A percentile compares a stretch with the other conserved stretches of the same genome.
These are phyloP conservation scores for Halichoerus grypus DNA, from an alignment of 2,113 vertebrate species.

Conservation along the genomic window DNA sequence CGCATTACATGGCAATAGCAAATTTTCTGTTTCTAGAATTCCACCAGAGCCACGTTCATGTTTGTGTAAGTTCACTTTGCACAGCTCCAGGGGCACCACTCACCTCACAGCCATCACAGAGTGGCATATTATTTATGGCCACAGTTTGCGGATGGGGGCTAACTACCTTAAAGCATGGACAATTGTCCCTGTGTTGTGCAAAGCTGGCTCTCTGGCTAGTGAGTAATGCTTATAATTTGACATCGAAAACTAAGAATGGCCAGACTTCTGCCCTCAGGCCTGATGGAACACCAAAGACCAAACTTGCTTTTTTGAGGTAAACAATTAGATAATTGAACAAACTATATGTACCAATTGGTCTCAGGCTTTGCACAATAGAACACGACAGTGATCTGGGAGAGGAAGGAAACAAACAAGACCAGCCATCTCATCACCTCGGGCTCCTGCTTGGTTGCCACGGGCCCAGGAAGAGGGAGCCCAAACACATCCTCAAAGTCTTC, in stretches of 20 bases:
- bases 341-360: background rate
- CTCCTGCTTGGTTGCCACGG: background rate
- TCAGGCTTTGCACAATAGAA: background rate
- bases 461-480: background rate
- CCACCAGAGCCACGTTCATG: background rate
- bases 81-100: background rate
- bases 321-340: background rate
- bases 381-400: background rate
- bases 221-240: background rate
- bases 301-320: conserved; percentile 11
- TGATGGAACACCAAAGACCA: background rate
- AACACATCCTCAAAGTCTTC: background rate
- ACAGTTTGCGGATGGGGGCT: background rate
- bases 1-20: background rate
- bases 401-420: background rate
- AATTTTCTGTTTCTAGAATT: background rate
- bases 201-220: background rate
- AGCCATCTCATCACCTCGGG: background rate
- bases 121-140: background rate
- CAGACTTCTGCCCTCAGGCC: background rate
- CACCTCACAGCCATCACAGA: background rate
- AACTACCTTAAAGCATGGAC: background rate
- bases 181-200: background rate
- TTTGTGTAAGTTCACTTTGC: background rate
- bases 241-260: background rate